Evolutionary conservation across 2,888 invertebrate species (phyloP).

Genomic region (Coleophora deauratella): DNA sequence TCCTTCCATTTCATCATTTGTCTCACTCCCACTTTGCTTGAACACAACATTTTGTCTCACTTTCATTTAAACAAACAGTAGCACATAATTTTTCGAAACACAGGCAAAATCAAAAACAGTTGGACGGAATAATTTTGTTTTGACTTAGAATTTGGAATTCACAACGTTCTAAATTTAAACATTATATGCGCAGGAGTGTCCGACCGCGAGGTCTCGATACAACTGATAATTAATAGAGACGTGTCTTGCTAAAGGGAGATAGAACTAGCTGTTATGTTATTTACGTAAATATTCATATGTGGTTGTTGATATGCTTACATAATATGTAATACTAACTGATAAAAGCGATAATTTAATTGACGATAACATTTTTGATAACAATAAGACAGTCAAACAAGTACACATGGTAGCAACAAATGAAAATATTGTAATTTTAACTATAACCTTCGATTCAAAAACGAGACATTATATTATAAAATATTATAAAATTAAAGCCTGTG

Average conservation of each 20-base stretch:
- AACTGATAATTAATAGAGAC: constrained; percentile 25
- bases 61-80: constrained; percentile 15
- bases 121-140: background rate
- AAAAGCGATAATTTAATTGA: too few species aligned
- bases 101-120: too few species aligned
- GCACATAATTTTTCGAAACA: background rate
- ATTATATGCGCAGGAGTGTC: constrained; percentile 44
- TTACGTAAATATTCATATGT: too few species aligned
- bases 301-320: too few species aligned
- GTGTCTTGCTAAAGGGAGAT: constrained; percentile 8
- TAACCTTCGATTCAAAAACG: too few species aligned
- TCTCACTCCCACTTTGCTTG: constrained; percentile 42
- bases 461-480: too few species aligned
- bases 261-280: constrained; percentile 10
- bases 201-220: constrained; percentile 21
- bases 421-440: too few species aligned
- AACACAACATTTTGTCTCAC: constrained; percentile 36
- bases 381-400: too few species aligned
- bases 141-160: constrained; percentile 14
- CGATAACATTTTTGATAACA: too few species aligned
- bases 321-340: too few species aligned
- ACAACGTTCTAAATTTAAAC: constrained; percentile 35
- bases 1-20: constrained; percentile 40
- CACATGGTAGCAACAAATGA: too few species aligned
- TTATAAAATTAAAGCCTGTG: too few species aligned